These are phyloP conservation scores for Cathartes aura DNA, from an alignment of 2,113 vertebrate genomes.

Conservation along the genomic window DNA sequence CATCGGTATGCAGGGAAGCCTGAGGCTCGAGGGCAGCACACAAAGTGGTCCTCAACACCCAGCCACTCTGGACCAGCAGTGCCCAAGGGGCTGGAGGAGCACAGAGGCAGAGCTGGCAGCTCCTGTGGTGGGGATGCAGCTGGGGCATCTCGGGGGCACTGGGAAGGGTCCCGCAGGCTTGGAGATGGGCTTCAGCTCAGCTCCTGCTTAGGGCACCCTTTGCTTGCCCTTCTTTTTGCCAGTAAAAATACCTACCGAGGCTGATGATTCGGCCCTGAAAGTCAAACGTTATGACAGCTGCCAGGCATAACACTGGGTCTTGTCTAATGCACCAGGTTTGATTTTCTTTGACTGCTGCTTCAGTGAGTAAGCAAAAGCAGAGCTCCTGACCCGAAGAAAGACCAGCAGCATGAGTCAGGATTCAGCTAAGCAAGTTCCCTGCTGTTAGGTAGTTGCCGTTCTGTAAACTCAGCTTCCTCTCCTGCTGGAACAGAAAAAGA, in stretches of 20 bases:
- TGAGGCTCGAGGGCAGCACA: background rate
- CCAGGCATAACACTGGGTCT: background rate
- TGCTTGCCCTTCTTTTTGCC: background rate
- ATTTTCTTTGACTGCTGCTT: conserved; percentile 41
- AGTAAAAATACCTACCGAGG: background rate
- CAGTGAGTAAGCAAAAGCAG: conserved; percentile 29
- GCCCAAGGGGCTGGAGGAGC: background rate
- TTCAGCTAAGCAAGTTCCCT: background rate
- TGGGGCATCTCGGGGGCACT: fast-evolving
- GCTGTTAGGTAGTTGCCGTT: background rate
- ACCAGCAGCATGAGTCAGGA: background rate
- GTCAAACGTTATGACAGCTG: background rate
- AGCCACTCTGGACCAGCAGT: background rate
- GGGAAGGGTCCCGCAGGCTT: background rate
- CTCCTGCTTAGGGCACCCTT: background rate
- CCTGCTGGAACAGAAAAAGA: background rate
- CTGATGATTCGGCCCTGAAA: background rate
- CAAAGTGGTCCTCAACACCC: background rate
- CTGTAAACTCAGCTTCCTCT: background rate
- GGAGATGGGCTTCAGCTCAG: background rate
- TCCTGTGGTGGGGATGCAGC: background rate
- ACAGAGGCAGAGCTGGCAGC: background rate
- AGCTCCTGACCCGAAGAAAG: background rate
- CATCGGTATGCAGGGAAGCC: fast-evolving
- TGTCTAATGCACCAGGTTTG: background rate